phyloP scores from a whole-genome alignment of 2,113 vertebrate species.

The Mus spicilegus region DNA sequence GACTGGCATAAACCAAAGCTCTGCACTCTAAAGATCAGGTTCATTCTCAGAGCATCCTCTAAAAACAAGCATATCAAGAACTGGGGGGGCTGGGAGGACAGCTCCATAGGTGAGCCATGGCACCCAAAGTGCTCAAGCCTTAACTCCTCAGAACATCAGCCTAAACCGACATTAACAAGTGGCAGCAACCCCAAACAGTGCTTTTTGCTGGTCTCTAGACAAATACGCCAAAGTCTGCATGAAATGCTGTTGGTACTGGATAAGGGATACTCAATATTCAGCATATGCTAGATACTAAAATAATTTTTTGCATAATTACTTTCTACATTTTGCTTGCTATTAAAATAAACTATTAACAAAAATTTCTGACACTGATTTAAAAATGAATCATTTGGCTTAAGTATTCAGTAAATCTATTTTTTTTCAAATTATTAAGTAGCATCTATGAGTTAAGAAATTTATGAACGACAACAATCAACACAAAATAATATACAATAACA shows the following conservation, averaged over 20 bases:
- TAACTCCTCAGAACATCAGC: not conserved
- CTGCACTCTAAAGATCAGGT: not conserved
- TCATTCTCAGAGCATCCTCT: constrained; percentile 20
- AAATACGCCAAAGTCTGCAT: not conserved
- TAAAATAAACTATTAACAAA: constrained; percentile 58
- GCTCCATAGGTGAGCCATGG: not conserved
- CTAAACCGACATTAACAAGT: not conserved
- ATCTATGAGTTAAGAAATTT: constrained; percentile 20
- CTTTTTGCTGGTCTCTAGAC: not conserved
- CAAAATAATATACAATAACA: not conserved
- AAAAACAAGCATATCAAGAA: not conserved
- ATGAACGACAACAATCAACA: not conserved
- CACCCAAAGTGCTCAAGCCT: not conserved
- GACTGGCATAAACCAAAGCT: not conserved
- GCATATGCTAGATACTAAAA: not conserved
- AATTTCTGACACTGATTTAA: constrained; percentile 14
- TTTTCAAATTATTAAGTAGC: constrained; percentile 3
- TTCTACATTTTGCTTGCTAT: not conserved
- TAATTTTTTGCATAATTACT: not conserved
- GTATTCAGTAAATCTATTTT: constrained; percentile 20
- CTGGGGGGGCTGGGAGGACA: not conserved
- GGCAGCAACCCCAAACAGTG: not conserved
- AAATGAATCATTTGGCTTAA: constrained; percentile 5
- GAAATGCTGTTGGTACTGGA: not conserved
- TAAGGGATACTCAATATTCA: not conserved